Conservation (phyloP, 2,888 invertebrate genomes). For the Apamea epomidion region DNA sequence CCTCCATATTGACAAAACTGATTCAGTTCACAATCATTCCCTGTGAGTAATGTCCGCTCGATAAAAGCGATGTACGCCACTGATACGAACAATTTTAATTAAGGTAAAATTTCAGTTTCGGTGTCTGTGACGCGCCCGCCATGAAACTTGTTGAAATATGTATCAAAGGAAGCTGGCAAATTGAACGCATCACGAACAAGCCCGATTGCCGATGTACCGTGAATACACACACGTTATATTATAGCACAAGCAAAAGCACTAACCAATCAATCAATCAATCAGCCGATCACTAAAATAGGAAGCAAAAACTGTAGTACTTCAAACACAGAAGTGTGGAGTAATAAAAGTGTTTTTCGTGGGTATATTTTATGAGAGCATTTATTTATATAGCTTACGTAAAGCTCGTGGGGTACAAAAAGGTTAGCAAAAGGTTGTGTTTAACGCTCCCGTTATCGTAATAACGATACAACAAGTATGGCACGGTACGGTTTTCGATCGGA, state of each 20-base stretch:
- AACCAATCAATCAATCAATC: slow-evolving; percentile 61
- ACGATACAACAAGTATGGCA: slow-evolving; percentile 56
- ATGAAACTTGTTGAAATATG: slow-evolving; percentile 80
- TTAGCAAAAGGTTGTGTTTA: slow-evolving; percentile 47
- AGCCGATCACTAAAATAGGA: slow-evolving; percentile 45
- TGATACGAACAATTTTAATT: slow-evolving; percentile 74
- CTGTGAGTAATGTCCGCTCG: slow-evolving; percentile 56
- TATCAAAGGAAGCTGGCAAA: slow-evolving; percentile 79
- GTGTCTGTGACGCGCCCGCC: slow-evolving; percentile 60
- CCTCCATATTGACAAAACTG: slow-evolving; percentile 38
- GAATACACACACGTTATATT: slow-evolving; percentile 59
- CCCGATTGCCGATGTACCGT: slow-evolving; percentile 71
- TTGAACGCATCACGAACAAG: slow-evolving; percentile 76
- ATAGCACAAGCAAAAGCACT: slow-evolving; percentile 64
- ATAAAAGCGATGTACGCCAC: slow-evolving; percentile 62
- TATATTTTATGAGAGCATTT: slow-evolving; percentile 44
- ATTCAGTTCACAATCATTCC: slow-evolving; percentile 54
- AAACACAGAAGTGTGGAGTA: slow-evolving; percentile 34
- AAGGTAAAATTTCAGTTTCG: slow-evolving; percentile 72
- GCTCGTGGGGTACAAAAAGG: slow-evolving; percentile 35
- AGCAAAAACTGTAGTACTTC: slow-evolving; percentile 40
- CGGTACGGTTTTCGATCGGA: slow-evolving; percentile 69
- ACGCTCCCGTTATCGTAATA: slow-evolving; percentile 61
- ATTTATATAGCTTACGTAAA: slow-evolving; percentile 38
- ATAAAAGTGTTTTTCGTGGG: slow-evolving; percentile 52